Evolutionary conservation across 2,888 invertebrate genomes (phyloP), one percentile per base, ranked within the genome.

Genomic region (Isotomurus palustris): DNA sequence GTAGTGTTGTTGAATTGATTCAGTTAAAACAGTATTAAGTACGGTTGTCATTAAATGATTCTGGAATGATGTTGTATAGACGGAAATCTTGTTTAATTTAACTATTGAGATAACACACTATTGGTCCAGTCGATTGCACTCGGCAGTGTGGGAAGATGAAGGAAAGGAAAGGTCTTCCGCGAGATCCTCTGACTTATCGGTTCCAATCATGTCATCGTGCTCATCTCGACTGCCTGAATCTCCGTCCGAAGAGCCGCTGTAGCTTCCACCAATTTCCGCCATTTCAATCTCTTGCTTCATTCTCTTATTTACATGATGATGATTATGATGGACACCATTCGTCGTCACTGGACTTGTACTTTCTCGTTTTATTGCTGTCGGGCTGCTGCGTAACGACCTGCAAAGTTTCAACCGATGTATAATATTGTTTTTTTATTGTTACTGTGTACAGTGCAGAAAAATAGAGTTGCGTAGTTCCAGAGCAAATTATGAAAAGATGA

Each of bases 81-180:
- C 8, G 32, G 8, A 8, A 43, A n/a, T n/a, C n/a, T n/a, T n/a
- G n/a, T n/a, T n/a, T n/a, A n/a, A n/a, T n/a, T 10, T 32, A 32
- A 12, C 17, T 53, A 50, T 53, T n/a, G n/a, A n/a, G n/a, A n/a
- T n/a, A n/a, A n/a, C n/a, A n/a, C n/a, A 63, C 62, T 68, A 70
- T 67, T 70, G 67, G 64, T 70, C 70, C 58, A 67, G 65, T 56
- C 70, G 60, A 55, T 54, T 65, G 53, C 62, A 62, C 25, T 62
- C 62, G 32, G 58, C 65, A 52, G 65, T 62, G 41, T 68, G 68
- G 41, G 67, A 65, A 38, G 68, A 67, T 25, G 70, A 68, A 19
- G 70, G 64, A 49, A 69, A 70, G 51, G 70, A 70, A 43, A 70
- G 66, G 57, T 70, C 70, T 58, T 70, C 70, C 2, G 70, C 70